Evolutionary conservation across 2,113 vertebrate genomes (phyloP), one percentile per base, ranked within the genome.

Genomic region (Alethe diademata): DNA sequence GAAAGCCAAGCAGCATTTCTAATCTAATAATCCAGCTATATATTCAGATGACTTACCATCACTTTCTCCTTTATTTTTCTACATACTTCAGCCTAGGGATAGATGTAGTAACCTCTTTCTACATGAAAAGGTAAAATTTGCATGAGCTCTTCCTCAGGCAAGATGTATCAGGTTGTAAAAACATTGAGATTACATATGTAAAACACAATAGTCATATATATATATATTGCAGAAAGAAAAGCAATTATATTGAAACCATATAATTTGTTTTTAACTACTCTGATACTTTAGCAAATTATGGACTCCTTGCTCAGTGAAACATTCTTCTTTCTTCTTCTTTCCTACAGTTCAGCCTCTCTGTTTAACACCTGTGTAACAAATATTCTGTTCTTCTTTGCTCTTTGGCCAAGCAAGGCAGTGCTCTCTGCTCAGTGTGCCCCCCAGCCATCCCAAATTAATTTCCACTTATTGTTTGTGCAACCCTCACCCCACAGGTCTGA

Each of bases 401-500:
- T 80, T 48, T 8, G 60, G 42, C 60, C 28, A 73, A 74, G 43
- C 57, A 53, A 61, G 47, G 70, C 69, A 76, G 12, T 40, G 47
- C 19, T 53, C 4, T 33, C 26, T 13, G 4, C 45, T 53, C 60
- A 36, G 45, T 19, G 40, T 50, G 38, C 11, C 50, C 58, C n/a
- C 53, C 75, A 66, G 28, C 23, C 58, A 47, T 51, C 19, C 53
- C 8, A 1, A 14, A 11, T 31, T 60, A 60, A 35, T 13, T 28
- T 54, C 0, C 11, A 0, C 7, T 5, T 17, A 2, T 9, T 64
- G 12, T 35, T 28, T 1, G 6, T 35, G 45, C 56, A 45, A 43
- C 43, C 18, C 45, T 74, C 45, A 33, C 26, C n/a, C 69, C 64
- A 38, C 36, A 61, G 45, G 4, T 36, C 50, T 85, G 45, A 48